Evolutionary conservation across 1,140 invertebrate genomes (phyloP).

Genomic region (Pentalonia nigronervosa): DNA sequence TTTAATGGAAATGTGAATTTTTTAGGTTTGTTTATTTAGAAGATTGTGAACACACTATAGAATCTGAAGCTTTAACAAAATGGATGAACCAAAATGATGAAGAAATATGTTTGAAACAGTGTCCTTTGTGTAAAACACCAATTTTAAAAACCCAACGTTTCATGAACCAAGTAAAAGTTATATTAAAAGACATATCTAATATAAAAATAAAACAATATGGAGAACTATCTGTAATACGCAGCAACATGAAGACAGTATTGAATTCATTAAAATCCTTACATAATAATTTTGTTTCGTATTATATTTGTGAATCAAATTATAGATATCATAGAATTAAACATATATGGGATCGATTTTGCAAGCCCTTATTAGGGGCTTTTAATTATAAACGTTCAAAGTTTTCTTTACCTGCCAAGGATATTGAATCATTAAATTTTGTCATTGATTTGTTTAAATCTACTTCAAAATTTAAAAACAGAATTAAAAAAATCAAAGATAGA

Average conservation of each 20-base stretch:
- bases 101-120: conserved; percentile 68
- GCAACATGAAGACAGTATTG: neutral
- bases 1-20: neutral
- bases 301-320: neutral
- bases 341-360: neutral
- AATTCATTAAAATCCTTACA: neutral
- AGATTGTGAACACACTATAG: conserved; percentile 73
- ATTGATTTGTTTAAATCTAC: conserved; percentile 20
- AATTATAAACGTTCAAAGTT: neutral
- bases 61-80: conserved; percentile 68
- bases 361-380: neutral
- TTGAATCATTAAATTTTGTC: conserved; percentile 27
- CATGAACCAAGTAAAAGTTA: conserved; percentile 69
- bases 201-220: conserved; percentile 68
- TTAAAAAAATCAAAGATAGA: neutral
- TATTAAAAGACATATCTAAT: conserved; percentile 67
- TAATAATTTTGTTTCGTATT: neutral
- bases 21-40: conserved; percentile 70
- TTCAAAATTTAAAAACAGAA: conserved; percentile 34
- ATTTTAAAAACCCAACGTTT: conserved; percentile 72
- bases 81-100: conserved; percentile 65
- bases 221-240: conserved; percentile 29
- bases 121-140: conserved; percentile 71
- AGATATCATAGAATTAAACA: neutral
- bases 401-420: conserved; percentile 14